Conservation (phyloP, 2,113 vertebrate species). For the Peromyscus maniculatus region DNA sequence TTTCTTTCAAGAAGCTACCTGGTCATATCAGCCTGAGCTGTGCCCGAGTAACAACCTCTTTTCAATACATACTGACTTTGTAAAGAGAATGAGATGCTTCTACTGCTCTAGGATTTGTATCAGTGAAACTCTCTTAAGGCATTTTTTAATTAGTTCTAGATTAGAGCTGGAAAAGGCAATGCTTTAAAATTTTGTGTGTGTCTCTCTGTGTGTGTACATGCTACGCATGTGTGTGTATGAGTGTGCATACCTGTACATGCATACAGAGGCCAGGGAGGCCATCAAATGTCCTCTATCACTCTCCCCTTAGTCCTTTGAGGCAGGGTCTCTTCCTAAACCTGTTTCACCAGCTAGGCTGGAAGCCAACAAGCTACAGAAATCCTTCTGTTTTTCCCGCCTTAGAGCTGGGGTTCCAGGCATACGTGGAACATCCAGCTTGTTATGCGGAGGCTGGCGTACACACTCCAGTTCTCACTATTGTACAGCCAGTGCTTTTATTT, state of each 20-base stretch:
- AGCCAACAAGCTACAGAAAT: not conserved
- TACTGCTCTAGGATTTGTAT: not conserved
- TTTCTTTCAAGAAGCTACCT: constrained; percentile 27
- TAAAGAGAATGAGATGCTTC: not conserved
- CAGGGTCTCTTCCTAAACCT: not conserved
- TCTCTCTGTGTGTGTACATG: not conserved
- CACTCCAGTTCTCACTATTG: not conserved
- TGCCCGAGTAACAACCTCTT: not conserved
- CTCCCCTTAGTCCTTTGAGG: not conserved
- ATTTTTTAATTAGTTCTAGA: constrained; percentile 18
- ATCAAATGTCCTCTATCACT: not conserved
- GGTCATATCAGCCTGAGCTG: not conserved
- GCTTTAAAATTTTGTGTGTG: not conserved
- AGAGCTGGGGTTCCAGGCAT: not conserved
- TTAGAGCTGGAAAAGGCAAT: not conserved
- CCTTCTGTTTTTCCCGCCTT: not conserved
- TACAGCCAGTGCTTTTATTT: not conserved
- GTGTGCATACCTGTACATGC: not conserved
- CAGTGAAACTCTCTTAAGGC: not conserved
- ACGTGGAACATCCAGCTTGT: not conserved
- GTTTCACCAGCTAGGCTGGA: not conserved
- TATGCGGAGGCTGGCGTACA: not conserved
- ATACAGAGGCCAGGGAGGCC: not conserved
- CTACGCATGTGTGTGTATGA: not conserved
- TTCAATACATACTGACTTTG: not conserved